These are phyloP conservation scores for Borostomias antarcticus DNA, from an alignment of 2,797 vertebrate species.

Conservation along the genomic window DNA sequence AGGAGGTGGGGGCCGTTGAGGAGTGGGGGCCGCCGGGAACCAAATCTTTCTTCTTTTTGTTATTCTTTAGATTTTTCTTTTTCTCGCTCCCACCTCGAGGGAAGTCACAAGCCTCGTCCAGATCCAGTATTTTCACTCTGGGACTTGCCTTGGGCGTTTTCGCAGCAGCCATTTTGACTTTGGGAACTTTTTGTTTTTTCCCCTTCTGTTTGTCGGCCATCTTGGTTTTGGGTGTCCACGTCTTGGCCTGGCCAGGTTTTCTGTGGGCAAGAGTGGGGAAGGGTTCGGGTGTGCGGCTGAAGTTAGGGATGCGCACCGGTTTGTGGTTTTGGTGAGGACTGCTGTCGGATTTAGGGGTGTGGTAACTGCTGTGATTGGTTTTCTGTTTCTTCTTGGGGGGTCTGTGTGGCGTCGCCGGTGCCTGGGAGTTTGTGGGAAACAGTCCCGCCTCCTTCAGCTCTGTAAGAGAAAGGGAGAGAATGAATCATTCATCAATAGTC, in stretches of 20 bases:
- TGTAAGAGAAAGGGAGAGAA: constrained; percentile 35
- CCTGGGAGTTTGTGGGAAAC: constrained; percentile 10
- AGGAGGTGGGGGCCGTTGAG: neutral
- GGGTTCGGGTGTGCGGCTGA: constrained; percentile 17
- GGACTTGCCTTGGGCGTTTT: neutral
- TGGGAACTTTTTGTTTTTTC: constrained; percentile 20
- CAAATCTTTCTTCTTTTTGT: neutral
- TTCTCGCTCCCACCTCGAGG: constrained; percentile 54
- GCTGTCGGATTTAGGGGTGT: constrained; percentile 15
- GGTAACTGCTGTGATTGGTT: constrained; percentile 30
- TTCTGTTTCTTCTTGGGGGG: constrained; percentile 70
- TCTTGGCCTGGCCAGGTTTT: neutral
- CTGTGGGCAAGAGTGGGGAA: neutral
- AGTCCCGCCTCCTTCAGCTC: constrained; percentile 58
- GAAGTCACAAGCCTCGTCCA: constrained; percentile 62
- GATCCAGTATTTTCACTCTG: too few relatives aligned
- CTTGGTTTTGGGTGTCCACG: constrained; percentile 30
- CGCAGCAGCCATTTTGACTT: too few relatives aligned
- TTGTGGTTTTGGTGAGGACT: constrained; percentile 13
- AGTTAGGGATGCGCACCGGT: constrained; percentile 22
- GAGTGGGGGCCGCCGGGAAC: neutral
- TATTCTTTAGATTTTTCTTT: constrained; percentile 28
- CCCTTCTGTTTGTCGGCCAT: constrained; percentile 20
- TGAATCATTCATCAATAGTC: neutral
- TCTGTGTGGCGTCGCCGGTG: constrained; percentile 29